phyloP scores from a whole-genome alignment of 2,888 invertebrate genomes.

The Drosophila sordidapex region DNA sequence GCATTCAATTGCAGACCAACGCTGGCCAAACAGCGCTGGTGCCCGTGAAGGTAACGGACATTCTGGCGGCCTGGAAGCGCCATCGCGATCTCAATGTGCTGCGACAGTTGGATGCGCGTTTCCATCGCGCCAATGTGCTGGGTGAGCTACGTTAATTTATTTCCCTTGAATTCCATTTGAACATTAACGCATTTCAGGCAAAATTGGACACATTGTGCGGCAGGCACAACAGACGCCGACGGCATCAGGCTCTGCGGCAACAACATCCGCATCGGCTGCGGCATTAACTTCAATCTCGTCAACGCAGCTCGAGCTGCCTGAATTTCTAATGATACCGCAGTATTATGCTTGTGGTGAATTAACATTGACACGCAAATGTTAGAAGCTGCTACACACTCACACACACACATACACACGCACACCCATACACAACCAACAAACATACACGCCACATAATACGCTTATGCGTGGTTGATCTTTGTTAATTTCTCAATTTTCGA shows the following conservation, averaged over 20 bases:
- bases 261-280: conserved; percentile 46
- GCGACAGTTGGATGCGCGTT: conserved; percentile 81
- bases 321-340: conserved; percentile 84
- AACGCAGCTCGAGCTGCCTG: conserved; percentile 75
- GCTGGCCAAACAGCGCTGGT: conserved; percentile 52
- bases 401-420: conserved; percentile 5
- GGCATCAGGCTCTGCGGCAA: conserved; percentile 11
- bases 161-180: background rate
- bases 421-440: conserved; percentile 5
- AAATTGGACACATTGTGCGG: conserved; percentile 83
- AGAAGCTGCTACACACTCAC: conserved; percentile 29
- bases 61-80: conserved; percentile 82
- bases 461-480: conserved; percentile 46
- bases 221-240: conserved; percentile 78
- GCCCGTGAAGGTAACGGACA: conserved; percentile 80
- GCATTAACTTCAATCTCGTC: conserved; percentile 55
- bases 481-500: conserved; percentile 16
- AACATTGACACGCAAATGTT: conserved; percentile 82
- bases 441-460: conserved; percentile 20
- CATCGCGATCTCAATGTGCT: conserved; percentile 81
- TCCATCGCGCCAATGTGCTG: conserved; percentile 83
- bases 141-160: conserved; percentile 60
- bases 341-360: conserved; percentile 84
- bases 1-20: conserved; percentile 32
- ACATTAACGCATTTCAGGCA: conserved; percentile 67